Percentiles rank a stretch among this genome's conserved stretches.
phyloP scores from a whole-genome alignment of 2,113 vertebrate species.

The Rhinolophus ferrumequinum region DNA sequence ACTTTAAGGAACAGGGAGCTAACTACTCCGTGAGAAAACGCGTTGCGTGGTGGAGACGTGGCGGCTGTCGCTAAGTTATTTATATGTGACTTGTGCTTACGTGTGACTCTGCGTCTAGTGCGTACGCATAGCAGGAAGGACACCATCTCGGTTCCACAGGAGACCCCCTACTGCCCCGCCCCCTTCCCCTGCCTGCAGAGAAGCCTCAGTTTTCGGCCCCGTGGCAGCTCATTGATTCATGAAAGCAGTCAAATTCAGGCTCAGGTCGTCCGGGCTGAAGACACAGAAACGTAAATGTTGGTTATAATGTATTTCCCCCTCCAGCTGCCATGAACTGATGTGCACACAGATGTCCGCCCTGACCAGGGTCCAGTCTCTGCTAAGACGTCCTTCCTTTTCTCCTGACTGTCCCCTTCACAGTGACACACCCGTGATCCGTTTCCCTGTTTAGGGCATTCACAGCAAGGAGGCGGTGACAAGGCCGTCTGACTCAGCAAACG shows the following conservation, averaged over 20 bases:
- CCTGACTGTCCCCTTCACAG: background rate
- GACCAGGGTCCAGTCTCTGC: background rate
- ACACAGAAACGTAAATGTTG: background rate
- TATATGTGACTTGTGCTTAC: too few relatives aligned
- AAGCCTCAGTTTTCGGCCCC: background rate
- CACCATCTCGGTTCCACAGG: background rate
- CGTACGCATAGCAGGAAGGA: too few relatives aligned
- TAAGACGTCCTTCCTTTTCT: background rate
- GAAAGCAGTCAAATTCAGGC: background rate
- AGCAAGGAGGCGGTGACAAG: rapidly evolving
- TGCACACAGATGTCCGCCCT: background rate
- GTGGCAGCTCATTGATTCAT: background rate
- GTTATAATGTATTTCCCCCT: rapidly evolving
- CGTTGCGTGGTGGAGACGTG: background rate
- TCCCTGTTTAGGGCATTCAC: background rate
- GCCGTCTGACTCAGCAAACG: background rate
- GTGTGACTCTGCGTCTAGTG: too few relatives aligned
- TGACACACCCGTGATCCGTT: background rate
- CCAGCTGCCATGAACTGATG: too few relatives aligned
- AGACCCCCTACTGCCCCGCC: too few relatives aligned
- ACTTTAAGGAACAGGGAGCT: background rate
- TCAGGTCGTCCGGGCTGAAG: background rate
- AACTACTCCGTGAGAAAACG: background rate
- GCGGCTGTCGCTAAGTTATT: background rate
- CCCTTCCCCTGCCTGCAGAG: too few relatives aligned